Evolutionary conservation across 2,113 vertebrate species (phyloP), one percentile per base, ranked within the genome.

Genomic region (Calypte anna): DNA sequence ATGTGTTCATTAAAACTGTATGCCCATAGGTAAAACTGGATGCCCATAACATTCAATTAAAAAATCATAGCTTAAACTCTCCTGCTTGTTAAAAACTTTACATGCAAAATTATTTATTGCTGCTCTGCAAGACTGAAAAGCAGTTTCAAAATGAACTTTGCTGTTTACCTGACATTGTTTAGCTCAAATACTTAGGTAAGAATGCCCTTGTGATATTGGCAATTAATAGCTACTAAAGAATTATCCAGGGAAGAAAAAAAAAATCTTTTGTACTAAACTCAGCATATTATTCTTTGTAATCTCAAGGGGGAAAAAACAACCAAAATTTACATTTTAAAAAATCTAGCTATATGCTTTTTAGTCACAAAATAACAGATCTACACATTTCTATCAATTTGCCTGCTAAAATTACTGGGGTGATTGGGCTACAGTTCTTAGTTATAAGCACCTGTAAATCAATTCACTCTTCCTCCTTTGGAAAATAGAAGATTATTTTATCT

Each of bases 1-100:
- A 85, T 81, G 72, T 63, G 30, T 77, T 95, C 87, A 95, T 95
- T 94, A 94, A 91, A 92, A 66, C 28, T 90, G 7, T 4, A 69
- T 73, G 67, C 61, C 62, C 79, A 73, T 2, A 86, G 90, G 79
- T 91, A 91, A 91, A 89, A 81, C 21, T 58, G 16, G 25, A 70
- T 43, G 57, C 16, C 62, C 59, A 78, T 55, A 81, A 93, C 83
- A 50, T 62, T 88, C 57, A 72, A 27, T 40, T 57, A 63, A 69
- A 91, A 86, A 68, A n/a, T 21, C 46, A 84, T 22, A 38, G 27
- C 80, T 87, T 44, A 82, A 85, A 24, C 24, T 67, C 25, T 80
- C 31, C 61, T 14, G 44, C 74, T 84, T 8, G 8, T 91, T 94
- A 87, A 91, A 95, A 94, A 51, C 12, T 28, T 88, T 44, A 64